Base-by-base conservation (phyloP, 2,888 invertebrate genomes). In the Paralinhomoeus sp. region DNA sequence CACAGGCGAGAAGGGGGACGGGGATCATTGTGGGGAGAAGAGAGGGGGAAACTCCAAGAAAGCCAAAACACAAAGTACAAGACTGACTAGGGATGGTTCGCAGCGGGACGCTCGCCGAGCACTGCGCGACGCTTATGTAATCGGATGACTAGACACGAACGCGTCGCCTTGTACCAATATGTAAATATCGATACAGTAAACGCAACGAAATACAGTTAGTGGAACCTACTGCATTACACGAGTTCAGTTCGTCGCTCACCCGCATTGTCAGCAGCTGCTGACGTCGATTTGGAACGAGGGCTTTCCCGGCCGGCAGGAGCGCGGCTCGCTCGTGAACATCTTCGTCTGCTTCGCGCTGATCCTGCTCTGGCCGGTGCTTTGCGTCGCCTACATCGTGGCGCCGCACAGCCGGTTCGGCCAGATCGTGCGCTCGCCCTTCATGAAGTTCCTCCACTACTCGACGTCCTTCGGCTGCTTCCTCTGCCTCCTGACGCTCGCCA, bases 231-330 rank as follows among this genome's bases (percentile, higher is more conserved):
- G n/a, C n/a, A n/a, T n/a, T n/a, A n/a, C n/a, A n/a, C n/a, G n/a
- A n/a, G n/a, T n/a, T n/a, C 59, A 71, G 70, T 71, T 71, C 54
- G 71, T 71, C 31, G 67, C 70, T 3, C 71, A 71, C 50, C 69
- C 71, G 0, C 69, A 71, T 54, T 70, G 70, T 52, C 71, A 71
- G 53, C 71, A 71, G 53, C 58, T 71, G 39, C 58, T 71, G 34
- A 68, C 70, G 13, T 67, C 68, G 35, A 68, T 70, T 45, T 71
- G 71, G 71, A 69, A 68, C 53, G 68, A 68, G 50, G 69, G 70
- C 1, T 61, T 71, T 17, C 70, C 70, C 0, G 66, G 67, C 20
- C 66, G 67, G 64, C 54, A 65, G 44, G 63, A 67, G 40, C 54
- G 66, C 5, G 65, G 65, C 51, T 62, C 64, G 41, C 48, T 62